phyloP scores from a whole-genome alignment of 2,113 vertebrate genomes.

The Neolamprologus variostigma region DNA sequence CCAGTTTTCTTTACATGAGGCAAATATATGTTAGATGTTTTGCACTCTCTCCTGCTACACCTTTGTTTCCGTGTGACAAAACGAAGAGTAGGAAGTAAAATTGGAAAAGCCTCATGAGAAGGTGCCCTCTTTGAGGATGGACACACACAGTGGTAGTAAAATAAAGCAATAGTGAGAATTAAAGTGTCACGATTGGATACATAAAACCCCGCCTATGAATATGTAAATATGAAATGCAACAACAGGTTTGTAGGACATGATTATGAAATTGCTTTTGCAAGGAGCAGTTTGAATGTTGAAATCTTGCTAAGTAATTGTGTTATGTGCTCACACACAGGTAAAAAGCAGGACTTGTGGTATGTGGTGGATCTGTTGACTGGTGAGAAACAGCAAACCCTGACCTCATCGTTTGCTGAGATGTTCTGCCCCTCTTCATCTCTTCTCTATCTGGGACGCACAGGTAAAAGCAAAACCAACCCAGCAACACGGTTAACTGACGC shows the following conservation, averaged over 20 bases:
- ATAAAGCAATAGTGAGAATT: background rate
- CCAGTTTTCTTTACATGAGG: background rate
- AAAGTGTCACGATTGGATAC: background rate
- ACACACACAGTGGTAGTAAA: background rate
- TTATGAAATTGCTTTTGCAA: background rate
- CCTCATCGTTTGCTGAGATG: constrained; percentile 89
- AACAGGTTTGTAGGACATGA: background rate
- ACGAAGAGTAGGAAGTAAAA: background rate
- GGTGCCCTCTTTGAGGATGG: background rate
- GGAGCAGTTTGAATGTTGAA: background rate
- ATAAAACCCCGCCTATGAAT: background rate
- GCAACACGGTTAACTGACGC: background rate
- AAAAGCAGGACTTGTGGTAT: constrained; percentile 97
- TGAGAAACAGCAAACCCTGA: constrained; percentile 95
- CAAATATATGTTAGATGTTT: background rate
- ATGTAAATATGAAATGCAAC: background rate
- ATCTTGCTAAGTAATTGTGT: background rate
- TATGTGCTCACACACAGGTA: constrained; percentile 72
- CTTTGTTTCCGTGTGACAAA: background rate
- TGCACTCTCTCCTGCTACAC: background rate
- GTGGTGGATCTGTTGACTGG: constrained; percentile 94
- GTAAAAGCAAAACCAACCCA: constrained; percentile 52
- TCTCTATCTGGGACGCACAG: constrained; percentile 93
- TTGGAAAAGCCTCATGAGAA: background rate
- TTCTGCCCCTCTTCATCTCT: constrained; percentile 91